These are phyloP conservation scores for Bos javanicus DNA, from an alignment of 2,113 vertebrate genomes.

Conservation along the genomic window DNA sequence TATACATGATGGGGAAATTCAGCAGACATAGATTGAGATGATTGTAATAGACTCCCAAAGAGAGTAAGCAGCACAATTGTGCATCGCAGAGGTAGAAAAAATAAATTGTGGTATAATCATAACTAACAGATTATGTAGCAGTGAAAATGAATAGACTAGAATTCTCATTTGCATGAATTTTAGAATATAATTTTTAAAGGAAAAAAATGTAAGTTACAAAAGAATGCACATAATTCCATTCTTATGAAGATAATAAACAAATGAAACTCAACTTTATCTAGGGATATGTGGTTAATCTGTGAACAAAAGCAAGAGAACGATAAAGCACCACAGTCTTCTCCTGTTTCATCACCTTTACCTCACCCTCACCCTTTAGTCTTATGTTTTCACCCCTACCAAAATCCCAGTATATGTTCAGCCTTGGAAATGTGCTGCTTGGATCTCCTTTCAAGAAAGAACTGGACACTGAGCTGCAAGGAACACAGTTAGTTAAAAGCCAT, in stretches of 20 bases:
- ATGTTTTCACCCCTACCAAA: not conserved
- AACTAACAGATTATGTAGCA: not conserved
- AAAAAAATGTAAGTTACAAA: not conserved
- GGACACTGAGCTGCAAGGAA: not conserved
- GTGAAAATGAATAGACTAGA: not conserved
- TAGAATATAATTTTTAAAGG: not conserved
- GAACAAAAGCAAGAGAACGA: not conserved
- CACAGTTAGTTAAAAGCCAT: not conserved
- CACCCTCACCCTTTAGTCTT: not conserved
- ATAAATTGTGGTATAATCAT: not conserved
- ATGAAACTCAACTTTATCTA: not conserved
- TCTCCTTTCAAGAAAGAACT: not conserved
- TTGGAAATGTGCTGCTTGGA: not conserved
- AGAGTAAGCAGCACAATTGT: not conserved
- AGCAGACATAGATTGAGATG: not conserved
- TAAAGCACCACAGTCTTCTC: not conserved
- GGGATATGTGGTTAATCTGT: not conserved
- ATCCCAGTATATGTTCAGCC: not conserved
- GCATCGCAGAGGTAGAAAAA: not conserved
- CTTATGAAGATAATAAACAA: not conserved
- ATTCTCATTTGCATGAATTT: not conserved
- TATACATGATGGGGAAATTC: not conserved
- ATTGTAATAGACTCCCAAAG: not conserved
- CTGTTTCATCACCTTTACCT: not conserved
- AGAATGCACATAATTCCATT: not conserved